These are phyloP conservation scores for Bradysia coprophila DNA, from an alignment of 1,140 invertebrate species.

Conservation along the genomic window DNA sequence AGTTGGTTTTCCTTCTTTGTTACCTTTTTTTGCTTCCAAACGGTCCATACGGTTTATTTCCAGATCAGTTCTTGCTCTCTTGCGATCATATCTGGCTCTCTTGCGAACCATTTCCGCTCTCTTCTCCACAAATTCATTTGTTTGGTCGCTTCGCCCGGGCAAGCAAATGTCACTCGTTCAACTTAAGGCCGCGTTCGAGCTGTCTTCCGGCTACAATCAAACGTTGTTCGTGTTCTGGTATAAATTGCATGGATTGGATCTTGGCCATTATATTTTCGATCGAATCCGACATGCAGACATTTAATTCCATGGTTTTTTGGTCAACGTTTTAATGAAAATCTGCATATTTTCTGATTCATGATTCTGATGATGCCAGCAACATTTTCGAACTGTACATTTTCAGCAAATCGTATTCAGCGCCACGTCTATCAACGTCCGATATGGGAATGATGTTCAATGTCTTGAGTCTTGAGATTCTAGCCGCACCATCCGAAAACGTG, in stretches of 20 bases:
- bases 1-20: too few species aligned
- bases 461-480: constrained; percentile 24
- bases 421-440: constrained; percentile 42
- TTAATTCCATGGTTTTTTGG: constrained; percentile 63
- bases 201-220: constrained; percentile 55
- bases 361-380: too few species aligned
- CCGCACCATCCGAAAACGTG: constrained; percentile 20
- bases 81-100: too few species aligned
- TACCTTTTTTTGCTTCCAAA: too few species aligned
- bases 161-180: too few species aligned
- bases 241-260: constrained; percentile 56
- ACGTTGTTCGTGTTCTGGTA: constrained; percentile 47
- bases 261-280: constrained; percentile 66
- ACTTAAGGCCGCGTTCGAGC: constrained; percentile 42
- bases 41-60: too few species aligned
- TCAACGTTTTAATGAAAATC: constrained; percentile 57
- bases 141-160: too few species aligned
- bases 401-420: constrained; percentile 77
- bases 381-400: constrained; percentile 58
- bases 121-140: too few species aligned
- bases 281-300: constrained; percentile 55
- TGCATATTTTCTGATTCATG: too few species aligned
- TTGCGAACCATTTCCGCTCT: too few species aligned
- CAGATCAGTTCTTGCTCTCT: too few species aligned
- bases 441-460: constrained; percentile 50